Conservation (phyloP, 2,888 invertebrate species). For the Leistus spinibarbis region DNA sequence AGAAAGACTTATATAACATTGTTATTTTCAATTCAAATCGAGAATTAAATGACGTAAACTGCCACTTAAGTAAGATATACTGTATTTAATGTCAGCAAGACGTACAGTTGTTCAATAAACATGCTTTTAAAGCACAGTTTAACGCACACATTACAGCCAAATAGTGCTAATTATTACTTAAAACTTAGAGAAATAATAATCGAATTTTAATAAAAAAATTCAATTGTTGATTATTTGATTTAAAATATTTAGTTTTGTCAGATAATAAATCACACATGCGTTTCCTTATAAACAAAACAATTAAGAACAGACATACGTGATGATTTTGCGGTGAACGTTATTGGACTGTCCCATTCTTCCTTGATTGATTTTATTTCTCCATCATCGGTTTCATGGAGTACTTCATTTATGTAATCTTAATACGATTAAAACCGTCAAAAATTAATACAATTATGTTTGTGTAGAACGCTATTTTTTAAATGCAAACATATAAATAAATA, state of each 20-base stretch:
- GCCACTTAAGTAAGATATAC: neutral
- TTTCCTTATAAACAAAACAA: neutral
- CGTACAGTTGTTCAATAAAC: neutral
- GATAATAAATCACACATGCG: neutral
- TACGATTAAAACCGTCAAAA: neutral
- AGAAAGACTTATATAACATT: no score
- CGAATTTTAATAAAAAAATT: neutral
- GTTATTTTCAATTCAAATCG: no score
- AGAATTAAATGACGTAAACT: no score
- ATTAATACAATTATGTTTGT: neutral
- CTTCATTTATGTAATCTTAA: slow-evolving; percentile 84
- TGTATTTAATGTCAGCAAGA: neutral
- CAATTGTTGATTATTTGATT: no score
- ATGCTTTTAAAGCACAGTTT: neutral
- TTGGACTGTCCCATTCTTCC: slow-evolving; percentile 85
- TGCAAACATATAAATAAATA: no score
- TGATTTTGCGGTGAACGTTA: slow-evolving; percentile 88
- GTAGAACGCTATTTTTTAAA: neutral
- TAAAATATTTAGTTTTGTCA: no score
- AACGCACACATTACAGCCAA: neutral
- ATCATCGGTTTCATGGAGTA: slow-evolving; percentile 71
- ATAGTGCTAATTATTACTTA: neutral
- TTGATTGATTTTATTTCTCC: slow-evolving; percentile 63
- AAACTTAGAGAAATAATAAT: neutral
- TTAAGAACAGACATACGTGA: slow-evolving; percentile 87